A percentile compares a stretch with the other conserved stretches of the same genome.
phyloP scores from a whole-genome alignment of 2,113 vertebrate species.

The Tyto alba region DNA sequence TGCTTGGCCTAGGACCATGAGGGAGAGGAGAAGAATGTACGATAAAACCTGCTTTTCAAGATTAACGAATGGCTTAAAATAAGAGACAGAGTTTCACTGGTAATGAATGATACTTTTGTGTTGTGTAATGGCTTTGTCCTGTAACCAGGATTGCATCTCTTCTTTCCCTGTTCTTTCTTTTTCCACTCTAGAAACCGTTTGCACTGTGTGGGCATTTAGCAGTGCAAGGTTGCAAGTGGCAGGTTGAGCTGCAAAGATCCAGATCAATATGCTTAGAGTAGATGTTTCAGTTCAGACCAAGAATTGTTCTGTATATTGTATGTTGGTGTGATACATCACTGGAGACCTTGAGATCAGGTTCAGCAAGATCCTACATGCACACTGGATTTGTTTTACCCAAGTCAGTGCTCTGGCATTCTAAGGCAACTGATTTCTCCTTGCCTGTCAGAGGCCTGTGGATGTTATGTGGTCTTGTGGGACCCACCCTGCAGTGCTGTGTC shows the following conservation, averaged over 20 bases:
- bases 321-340: background rate
- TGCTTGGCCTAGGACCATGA: background rate
- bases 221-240: too few relatives aligned
- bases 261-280: background rate
- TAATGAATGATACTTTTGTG: background rate
- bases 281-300: background rate
- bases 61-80: background rate
- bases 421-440: background rate
- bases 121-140: background rate
- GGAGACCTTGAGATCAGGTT: background rate
- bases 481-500: too few relatives aligned
- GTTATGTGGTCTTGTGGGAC: too few relatives aligned
- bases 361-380: background rate
- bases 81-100: background rate
- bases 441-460: background rate
- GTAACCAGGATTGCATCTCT: background rate
- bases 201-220: background rate
- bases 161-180: background rate
- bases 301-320: background rate
- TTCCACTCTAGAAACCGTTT: background rate
- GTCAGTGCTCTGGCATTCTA: background rate
- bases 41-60: background rate
- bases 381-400: background rate
- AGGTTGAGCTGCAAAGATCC: background rate
- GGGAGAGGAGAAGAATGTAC: background rate